A percentile compares a stretch with the other conserved stretches of the same genome.
These are phyloP conservation scores for Diachasmimorpha longicaudata DNA, from an alignment of 1,140 invertebrate genomes.

Conservation along the genomic window DNA sequence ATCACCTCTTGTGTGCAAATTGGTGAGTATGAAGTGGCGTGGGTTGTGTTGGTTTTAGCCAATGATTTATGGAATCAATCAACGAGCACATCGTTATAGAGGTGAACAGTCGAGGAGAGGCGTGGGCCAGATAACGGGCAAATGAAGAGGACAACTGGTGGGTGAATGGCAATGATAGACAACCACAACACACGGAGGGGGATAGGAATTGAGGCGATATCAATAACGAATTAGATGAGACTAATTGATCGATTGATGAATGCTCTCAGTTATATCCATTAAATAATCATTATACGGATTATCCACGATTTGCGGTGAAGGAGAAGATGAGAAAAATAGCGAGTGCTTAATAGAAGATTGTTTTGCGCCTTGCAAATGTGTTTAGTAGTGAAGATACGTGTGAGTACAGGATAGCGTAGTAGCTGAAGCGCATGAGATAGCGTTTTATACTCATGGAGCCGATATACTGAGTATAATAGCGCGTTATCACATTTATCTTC, in stretches of 20 bases:
- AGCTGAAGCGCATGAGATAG: slow-evolving; percentile 32
- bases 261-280: neutral
- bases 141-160: slow-evolving; percentile 19
- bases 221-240: neutral
- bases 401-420: neutral
- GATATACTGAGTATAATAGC: slow-evolving; percentile 31
- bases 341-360: neutral
- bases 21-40: slow-evolving; percentile 26
- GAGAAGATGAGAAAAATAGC: neutral
- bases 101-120: neutral
- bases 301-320: neutral
- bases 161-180: neutral
- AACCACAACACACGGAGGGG: neutral
- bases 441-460: slow-evolving; percentile 22
- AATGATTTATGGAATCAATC: slow-evolving; percentile 39
- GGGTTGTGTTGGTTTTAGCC: slow-evolving; percentile 8
- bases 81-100: slow-evolving; percentile 21
- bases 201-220: neutral
- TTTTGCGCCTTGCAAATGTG: neutral
- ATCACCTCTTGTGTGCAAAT: neutral
- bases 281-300: neutral
- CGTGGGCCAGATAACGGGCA: slow-evolving; percentile 22
- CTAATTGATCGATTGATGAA: slow-evolving; percentile 1
- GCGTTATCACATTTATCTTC: slow-evolving; percentile 37
- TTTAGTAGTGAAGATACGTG: neutral